A percentile compares a stretch with the other conserved stretches of the same genome.
phyloP scores from a whole-genome alignment of 2,888 invertebrate species.

The Lutraria lutraria region DNA sequence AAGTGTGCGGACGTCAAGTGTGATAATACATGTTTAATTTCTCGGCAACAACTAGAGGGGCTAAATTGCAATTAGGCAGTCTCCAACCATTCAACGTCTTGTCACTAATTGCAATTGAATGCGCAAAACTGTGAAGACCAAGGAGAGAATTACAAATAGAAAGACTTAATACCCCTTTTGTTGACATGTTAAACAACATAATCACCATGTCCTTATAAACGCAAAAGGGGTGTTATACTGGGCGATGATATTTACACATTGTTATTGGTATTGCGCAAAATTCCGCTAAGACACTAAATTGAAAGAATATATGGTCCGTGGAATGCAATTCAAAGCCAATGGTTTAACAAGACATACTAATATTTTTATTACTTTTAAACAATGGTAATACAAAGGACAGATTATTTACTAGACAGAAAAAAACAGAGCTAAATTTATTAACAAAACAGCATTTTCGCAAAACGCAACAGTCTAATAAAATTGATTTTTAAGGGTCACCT shows the following conservation, averaged over 20 bases:
- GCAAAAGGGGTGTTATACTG: neutral
- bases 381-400: too few species aligned
- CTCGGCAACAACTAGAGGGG: slow-evolving; percentile 8
- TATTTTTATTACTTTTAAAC: too few species aligned
- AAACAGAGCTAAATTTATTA: too few species aligned
- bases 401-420: too few species aligned
- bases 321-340: too few species aligned
- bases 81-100: neutral
- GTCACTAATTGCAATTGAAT: slow-evolving; percentile 33
- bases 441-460: too few species aligned
- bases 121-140: neutral
- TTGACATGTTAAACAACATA: slow-evolving; percentile 21
- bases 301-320: too few species aligned
- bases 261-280: neutral
- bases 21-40: slow-evolving; percentile 36
- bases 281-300: too few species aligned
- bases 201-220: neutral
- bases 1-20: neutral
- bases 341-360: too few species aligned
- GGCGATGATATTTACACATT: neutral
- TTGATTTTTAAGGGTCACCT: too few species aligned
- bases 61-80: slow-evolving; percentile 53
- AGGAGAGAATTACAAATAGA: neutral
- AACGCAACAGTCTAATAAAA: too few species aligned
- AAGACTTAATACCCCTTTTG: slow-evolving; percentile 30